Evolutionary conservation across 2,797 vertebrate species (phyloP), one percentile per base, ranked within the genome.

Genomic region (Mus spretus): DNA sequence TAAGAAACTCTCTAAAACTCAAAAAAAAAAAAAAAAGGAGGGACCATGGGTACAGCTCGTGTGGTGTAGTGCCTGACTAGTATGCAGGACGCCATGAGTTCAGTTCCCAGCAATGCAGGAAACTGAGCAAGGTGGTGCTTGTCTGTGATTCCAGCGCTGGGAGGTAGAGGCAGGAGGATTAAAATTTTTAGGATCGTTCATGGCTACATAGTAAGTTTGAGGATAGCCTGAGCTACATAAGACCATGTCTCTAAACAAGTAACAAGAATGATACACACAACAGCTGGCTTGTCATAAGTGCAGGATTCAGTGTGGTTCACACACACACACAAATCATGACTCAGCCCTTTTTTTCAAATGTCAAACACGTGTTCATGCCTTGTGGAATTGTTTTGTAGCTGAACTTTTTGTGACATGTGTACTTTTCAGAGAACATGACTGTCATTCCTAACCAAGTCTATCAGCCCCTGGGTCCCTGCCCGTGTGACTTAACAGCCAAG

Each of bases 401-500:
- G 85, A 86, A 26, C 74, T 90, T 91, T 53, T 47, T 11, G 44
- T 10, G 37, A 61, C 24, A 1, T 65, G 65, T 90, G 44, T 81
- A 8, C 53, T 96, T 65, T 98, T 77, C 98, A 99, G 99, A 99
- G 94, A 99, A 99, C 90, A 97, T 98, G 97, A 99, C 99, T 0
- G 3, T 98, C 9, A 99, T 99, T 97, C 99, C 99, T 79, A 99
- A 99, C 97, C 99, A 99, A 98, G 99, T 98, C 34, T 99, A 99
- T 97, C 98, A 99, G 77, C 99, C 99, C 0, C 98, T 99, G n/a
- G 99, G 99, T 31, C 96, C 98, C 34, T 99, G 99, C 97, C 99
- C 99, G 15, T 99, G 99, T 98, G 98, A 99, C 87, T 97, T 99
- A 65, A 99, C 99, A 8, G 96, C 98, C 0, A 98, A 98, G 94